Evolutionary conservation across 2,888 invertebrate species (phyloP), one percentile per base, ranked within the genome.

Genomic region (Drosophila dives): DNA sequence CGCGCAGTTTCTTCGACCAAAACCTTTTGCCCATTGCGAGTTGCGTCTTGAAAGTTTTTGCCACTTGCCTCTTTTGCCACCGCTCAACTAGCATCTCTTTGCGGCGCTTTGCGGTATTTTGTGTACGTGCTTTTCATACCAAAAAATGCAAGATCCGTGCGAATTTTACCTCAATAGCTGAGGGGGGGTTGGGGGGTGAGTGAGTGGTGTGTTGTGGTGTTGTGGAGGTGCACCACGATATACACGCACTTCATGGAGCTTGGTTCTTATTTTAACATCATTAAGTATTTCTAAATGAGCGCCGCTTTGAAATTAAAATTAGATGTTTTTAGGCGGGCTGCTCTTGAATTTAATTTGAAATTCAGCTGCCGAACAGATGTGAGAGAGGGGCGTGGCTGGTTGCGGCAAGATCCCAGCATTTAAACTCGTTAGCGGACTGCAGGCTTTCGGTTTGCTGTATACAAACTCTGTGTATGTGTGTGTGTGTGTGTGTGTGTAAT

Each of bases 261-360:
- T 81, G 89, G 77, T 87, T 86, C 84, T 80, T 85, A 80, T 81
- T 83, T 84, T 86, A 84, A 89, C 86, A 89, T 87, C 89, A 89
- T 86, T 86, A 86, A 86, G 81, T 80, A 88, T 86, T 86, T 86
- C 80, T 86, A 89, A 89, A 86, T 89, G 83, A 89, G 89, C 77
- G 77, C 69, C 70, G 78, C 85, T 87, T 83, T 84, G 86, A 89
- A 86, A 89, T 89, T 86, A 87, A 89, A 86, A 89, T 89, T 80
- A 77, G 73, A 84, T 84, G 73, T 84, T 73, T 82, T 64, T 58
- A 17, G 48, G 40, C 34, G 32, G 36, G 5, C 60, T 75, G 80
- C 75, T 71, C 82, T 79, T 79, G 68, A 76, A 76, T 81, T 79
- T 81, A 70, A 84, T 84, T 82, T 83, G 68, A 76, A 68, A 73